Evolutionary conservation across 1,140 invertebrate genomes (phyloP), one percentile per base, ranked within the genome.

Genomic region (Hylaeus volcanicus): DNA sequence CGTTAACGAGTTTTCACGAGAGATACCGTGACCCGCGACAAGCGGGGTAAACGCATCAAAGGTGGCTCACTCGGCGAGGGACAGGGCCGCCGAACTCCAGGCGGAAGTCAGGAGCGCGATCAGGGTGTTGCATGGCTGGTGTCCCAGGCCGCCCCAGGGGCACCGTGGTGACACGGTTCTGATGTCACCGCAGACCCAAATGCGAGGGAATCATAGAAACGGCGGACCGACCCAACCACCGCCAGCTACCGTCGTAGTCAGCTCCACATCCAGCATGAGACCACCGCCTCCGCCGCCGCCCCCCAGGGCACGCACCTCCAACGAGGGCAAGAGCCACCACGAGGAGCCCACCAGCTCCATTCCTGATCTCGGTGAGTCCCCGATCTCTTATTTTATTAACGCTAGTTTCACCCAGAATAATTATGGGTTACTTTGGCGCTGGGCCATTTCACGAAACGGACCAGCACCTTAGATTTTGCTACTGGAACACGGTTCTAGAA

Each of bases 311-410:
- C 91, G 92, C 76, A 88, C 88, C 79, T 90, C 90, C 48, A 88
- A 84, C 68, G 92, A 93, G 81, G 93, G 93, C 77, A 93, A 92
- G 82, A 90, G 88, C 77, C 92, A 93, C 76, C 94, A 95, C 91
- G 96, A 97, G 92, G 96, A 97, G 91, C 96, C 96, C 2, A 96
- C 96, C 60, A 97, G 96, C 92, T 97, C 96, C 81, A 97, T 97
- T 92, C 96, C 96, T 72, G 96, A 97, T 95, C 94, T 97, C 94
- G 96, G 96, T 97, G 89, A 96, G 96, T 94, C 58, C n/a, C 5
- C 5, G 9, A 0, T 2, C 14, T 48, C 2, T 56, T 55, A 5
- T 5, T 14, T 58, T 5, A 2, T 3, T 26, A n/a, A 61, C n/a
- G 3, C 14, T 61, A 3, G 11, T 2, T 48, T 3, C 45, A 3